phyloP scores from a whole-genome alignment of 2,888 invertebrate species.

The Nymphalis c-album region DNA sequence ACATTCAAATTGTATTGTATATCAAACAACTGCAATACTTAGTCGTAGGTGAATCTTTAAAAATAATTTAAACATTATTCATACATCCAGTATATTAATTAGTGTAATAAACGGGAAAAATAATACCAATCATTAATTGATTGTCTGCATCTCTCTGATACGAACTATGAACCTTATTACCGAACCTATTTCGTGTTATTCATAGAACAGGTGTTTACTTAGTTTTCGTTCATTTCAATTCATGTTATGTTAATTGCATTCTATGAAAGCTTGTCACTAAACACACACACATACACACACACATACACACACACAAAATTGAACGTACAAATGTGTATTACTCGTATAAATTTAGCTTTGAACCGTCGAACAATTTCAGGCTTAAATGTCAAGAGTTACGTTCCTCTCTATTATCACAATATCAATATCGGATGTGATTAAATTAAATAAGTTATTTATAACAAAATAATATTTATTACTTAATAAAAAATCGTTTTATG shows the following conservation, averaged over 20 bases:
- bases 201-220: background rate
- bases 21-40: no score
- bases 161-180: background rate
- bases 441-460: background rate
- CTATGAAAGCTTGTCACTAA: slow-evolving; percentile 1
- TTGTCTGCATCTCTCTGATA: background rate
- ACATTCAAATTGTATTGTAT: no score
- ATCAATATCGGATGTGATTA: background rate
- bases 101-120: no score
- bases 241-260: slow-evolving; percentile 5
- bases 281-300: slow-evolving; percentile 16
- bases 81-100: no score
- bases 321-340: slow-evolving; percentile 14
- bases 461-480: background rate
- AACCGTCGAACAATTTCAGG: slow-evolving; percentile 28
- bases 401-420: slow-evolving; percentile 7
- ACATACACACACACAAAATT: slow-evolving; percentile 14
- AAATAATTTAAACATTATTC: no score
- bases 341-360: slow-evolving; percentile 26
- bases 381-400: slow-evolving; percentile 31
- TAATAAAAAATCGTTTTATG: no score
- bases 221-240: slow-evolving; percentile 4
- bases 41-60: no score
- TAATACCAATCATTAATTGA: background rate
- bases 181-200: background rate